Base-by-base conservation (phyloP, 2,113 vertebrate species). In the Bujurquina vittata region DNA sequence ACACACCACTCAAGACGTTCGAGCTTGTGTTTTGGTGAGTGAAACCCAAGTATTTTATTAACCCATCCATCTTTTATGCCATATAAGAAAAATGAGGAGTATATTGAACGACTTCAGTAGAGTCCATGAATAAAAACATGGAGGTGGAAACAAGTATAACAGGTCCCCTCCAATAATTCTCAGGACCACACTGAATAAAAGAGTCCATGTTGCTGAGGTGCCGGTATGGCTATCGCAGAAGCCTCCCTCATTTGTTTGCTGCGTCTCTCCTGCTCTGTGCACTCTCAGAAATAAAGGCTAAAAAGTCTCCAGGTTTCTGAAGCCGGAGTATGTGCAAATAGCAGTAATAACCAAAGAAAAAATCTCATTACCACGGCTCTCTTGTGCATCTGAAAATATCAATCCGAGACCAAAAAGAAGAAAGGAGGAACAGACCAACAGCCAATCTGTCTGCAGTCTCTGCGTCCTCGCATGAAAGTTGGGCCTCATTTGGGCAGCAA, bases 401-500 rank as follows among this genome's bases (percentile, higher is more conserved):
- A 72, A 33, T 31, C 46, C 54, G 26, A 54, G 10, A 72, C 46
- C 46, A 54, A 72, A 72, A 26, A 54, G 18, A 31, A 72, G 67
- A 54, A 54, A 72, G 26, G 10, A 54, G 46, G 29, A 61, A 29
- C 20, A 37, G 3, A 7, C n/a, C 10, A 61, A 12, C 43, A 80
- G 26, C 59, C 3, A 12, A 12, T 49, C 40, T 18, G 46, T 84
- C 52, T 67, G 46, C 49, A 54, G 69, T 55, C 37, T 49, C 52
- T 79, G 37, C 23, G 29, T 46, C 23, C 22, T 74, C 3, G 0
- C 10, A 37, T 58, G 7, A 78, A 79, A 58, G 73, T 31, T 65
- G 52, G 37, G 60, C 55, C 60, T 83, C 80, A 80, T 85, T 65
- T 80, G 76, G 40, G 33, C 8, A 12, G 77, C 65, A 10, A n/a